phyloP scores from a whole-genome alignment of 2,113 vertebrate species.

The Strigops habroptila region DNA sequence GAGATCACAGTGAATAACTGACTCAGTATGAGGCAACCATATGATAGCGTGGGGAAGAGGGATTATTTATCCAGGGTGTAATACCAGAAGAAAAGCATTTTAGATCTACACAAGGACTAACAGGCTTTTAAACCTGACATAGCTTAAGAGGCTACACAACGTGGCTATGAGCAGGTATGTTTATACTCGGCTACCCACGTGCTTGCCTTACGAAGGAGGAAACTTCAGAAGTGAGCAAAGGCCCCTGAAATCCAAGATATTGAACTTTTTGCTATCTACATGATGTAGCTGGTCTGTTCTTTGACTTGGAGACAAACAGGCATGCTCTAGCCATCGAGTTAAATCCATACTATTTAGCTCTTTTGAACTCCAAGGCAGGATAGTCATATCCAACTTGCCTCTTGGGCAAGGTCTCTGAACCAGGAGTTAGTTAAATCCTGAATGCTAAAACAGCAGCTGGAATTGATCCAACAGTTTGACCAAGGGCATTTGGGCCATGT shows the following conservation, averaged over 20 bases:
- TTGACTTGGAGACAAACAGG: not conserved
- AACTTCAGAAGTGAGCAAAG: not conserved
- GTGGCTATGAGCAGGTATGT: not conserved
- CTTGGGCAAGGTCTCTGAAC: not conserved
- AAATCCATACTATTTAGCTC: not conserved
- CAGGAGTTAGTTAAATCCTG: not conserved
- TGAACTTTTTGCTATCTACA: not conserved
- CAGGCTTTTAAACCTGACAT: not conserved
- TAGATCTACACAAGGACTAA: not conserved
- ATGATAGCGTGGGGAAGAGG: not conserved
- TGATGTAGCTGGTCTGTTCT: not conserved
- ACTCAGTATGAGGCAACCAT: not conserved
- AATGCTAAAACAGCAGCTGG: not conserved
- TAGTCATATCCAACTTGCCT: not conserved
- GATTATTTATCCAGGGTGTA: not conserved
- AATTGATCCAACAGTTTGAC: not conserved
- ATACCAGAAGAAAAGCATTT: not conserved
- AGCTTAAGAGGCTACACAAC: not conserved
- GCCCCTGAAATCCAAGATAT: not conserved
- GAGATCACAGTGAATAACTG: not conserved
- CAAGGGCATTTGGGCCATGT: fast-evolving
- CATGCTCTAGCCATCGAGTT: not conserved
- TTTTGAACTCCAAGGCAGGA: not conserved
- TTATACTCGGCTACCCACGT: not conserved
- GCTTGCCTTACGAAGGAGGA: not conserved